These are phyloP conservation scores for Diaphora mendica DNA, from an alignment of 2,888 invertebrate species.

Conservation along the genomic window DNA sequence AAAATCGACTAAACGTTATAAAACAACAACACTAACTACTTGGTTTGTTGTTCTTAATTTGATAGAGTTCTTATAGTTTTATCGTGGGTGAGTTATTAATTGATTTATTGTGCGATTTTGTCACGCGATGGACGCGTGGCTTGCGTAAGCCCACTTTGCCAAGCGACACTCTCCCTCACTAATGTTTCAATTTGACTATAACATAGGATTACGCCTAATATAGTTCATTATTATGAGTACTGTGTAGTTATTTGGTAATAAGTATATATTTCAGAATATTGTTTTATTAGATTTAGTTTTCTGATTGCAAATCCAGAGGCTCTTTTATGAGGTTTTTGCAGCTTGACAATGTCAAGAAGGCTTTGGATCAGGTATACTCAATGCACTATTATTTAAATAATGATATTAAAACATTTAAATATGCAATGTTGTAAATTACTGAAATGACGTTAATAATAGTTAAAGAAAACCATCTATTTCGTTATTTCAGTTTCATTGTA, in stretches of 20 bases:
- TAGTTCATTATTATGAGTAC: neutral
- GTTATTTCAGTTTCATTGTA: neutral
- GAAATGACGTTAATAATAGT: neutral
- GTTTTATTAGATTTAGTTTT: too few species aligned
- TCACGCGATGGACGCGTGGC: constrained; percentile 48
- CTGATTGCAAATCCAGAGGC: neutral
- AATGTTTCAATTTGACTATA: constrained; percentile 11
- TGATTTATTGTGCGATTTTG: constrained; percentile 3
- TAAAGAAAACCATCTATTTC: neutral
- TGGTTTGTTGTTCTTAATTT: neutral
- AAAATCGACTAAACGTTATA: neutral
- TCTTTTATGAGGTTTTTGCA: neutral
- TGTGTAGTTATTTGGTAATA: too few species aligned
- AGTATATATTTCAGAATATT: too few species aligned
- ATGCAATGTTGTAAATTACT: neutral
- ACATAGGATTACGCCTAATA: neutral
- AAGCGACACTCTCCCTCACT: neutral
- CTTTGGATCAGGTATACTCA: neutral
- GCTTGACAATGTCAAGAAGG: neutral
- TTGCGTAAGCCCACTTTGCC: constrained; percentile 38
- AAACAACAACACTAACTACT: neutral
- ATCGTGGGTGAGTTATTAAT: neutral
- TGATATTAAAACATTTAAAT: neutral
- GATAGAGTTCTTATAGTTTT: neutral
- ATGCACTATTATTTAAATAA: neutral